Percentiles rank a stretch among this genome's conserved stretches.
phyloP scores from a whole-genome alignment of 1,140 invertebrate species.

The Neodiprion virginianus region DNA sequence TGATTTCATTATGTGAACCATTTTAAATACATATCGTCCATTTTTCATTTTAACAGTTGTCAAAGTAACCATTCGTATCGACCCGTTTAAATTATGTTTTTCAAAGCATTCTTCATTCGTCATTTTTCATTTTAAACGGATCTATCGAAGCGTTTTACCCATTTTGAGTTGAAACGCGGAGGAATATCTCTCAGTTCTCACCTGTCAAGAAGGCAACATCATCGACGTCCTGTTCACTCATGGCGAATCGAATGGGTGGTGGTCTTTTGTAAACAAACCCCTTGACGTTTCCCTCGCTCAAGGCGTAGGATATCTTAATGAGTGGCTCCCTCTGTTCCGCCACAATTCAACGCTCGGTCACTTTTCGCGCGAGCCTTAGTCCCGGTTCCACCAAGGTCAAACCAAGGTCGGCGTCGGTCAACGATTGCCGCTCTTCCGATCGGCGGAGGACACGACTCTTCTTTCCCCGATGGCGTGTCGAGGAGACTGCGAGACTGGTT shows the following conservation, averaged over 20 bases:
- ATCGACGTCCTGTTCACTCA: slow-evolving; percentile 90
- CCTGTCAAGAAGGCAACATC: slow-evolving; percentile 92
- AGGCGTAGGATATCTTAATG: slow-evolving; percentile 63
- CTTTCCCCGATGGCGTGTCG: slow-evolving; percentile 3
- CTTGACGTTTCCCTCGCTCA: slow-evolving; percentile 59
- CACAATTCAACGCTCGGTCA: slow-evolving; percentile 39
- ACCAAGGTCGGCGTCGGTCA: no score
- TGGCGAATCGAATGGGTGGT: slow-evolving; percentile 58
- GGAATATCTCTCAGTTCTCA: slow-evolving; percentile 46
- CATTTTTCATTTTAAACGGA: no score
- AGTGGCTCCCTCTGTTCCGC: slow-evolving; percentile 59
- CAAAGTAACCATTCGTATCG: no score
- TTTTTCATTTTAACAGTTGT: no score
- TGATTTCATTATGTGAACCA: no score
- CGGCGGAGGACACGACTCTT: not conserved
- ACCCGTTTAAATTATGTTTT: no score
- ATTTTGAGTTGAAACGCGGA: no score
- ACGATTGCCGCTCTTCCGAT: no score
- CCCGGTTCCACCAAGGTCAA: no score
- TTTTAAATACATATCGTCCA: no score
- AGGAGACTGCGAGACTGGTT: slow-evolving; percentile 13
- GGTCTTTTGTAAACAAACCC: slow-evolving; percentile 60
- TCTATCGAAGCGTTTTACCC: no score
- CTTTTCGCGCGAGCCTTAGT: slow-evolving; percentile 6
- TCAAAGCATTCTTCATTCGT: no score